Base-by-base conservation (phyloP, 2,113 vertebrate genomes). In the Psilopogon haemacephalus region DNA sequence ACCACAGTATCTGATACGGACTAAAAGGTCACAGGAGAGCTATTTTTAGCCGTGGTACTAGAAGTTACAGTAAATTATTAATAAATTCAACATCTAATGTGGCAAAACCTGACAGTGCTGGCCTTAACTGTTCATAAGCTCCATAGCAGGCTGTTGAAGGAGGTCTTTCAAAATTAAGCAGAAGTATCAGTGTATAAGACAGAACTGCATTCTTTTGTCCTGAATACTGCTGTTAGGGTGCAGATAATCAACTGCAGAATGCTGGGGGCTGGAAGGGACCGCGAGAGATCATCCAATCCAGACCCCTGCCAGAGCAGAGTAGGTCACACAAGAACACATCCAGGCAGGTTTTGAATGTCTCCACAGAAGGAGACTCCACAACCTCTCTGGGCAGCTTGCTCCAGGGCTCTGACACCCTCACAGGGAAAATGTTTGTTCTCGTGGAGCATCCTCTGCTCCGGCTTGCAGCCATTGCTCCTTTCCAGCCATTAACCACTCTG, bases 61-160 rank as follows among this genome's bases (percentile, higher is more conserved):
- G 40, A 88, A 81, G 62, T 84, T 88, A 59, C 40, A 55, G 55
- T 91, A 81, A 93, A 94, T 91, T 84, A 95, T 94, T 95, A 90
- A 93, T 86, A 94, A 79, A 84, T 94, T 90, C 77, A 55, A 23
- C 79, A 78, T 79, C 40, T 82, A 86, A 86, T 90, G 81, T 82
- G 70, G 63, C 58, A 90, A 65, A 86, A 75, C 50, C 32, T 69
- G 55, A 27, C 72, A 77, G 35, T 46, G 56, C 60, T 90, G 79
- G n/a, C 12, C 33, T 79, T 79, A 62, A 72, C n/a, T 83, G 56
- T 85, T 94, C 56, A 35, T 68, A 83, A 89, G 72, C 50, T 82
- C 8, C 33, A 12, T 10, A 73, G 52, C 32, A 32, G 50, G 27
- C 40, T 86, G 55, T 67, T 79, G 33, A 89, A 86, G 42, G 27